Base-by-base conservation (phyloP, 2,888 invertebrate species). In the Diploptera punctata region DNA sequence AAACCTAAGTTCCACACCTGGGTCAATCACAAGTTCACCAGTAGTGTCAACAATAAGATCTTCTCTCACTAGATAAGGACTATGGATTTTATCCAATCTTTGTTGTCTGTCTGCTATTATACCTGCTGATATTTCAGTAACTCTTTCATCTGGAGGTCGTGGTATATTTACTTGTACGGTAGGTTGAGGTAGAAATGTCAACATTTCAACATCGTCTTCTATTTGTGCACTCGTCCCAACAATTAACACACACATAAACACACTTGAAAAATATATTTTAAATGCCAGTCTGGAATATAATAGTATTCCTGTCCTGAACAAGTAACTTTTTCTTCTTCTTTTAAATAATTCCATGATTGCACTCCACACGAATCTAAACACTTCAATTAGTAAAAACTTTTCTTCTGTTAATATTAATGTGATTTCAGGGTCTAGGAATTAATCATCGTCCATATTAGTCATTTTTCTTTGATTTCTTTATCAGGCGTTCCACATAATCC, bases 1-100 rank as follows among this genome's bases (percentile, higher is more conserved):
- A 83, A 99, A 97, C 78, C 92, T 88, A 70, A 99, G 85, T 79
- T 91, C 92, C 0, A 97, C 96, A 29, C 98, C 99, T 16, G 97
- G 90, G 81, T 97, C 95, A 73, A 99, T 90, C 70, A 92, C 87
- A 78, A 99, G 85, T 79, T 93, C 92, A 0, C 92, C 95, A 75
- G 91, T 90, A 76, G 88, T 86, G 78, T 93, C 92, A 68, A 98
- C 87, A 78, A 93, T 86, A 72, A 97, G 85, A 83, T 96, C 94
- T 80, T 93, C 92, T 75, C 92, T 86, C 26, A 94, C 85, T 78
- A 92, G 84, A 80, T 92, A 95, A 26, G 95, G 95, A 79, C 93
- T 93, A 78, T 86, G 72, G 54, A 80, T 81, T 77, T 85, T 87
- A 70, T 85, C 85, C 75, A 87, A 80, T 76, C 82, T 84, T 85